These are phyloP conservation scores for Tychaedon coryphoeus DNA, from an alignment of 2,113 vertebrate species.

Conservation along the genomic window DNA sequence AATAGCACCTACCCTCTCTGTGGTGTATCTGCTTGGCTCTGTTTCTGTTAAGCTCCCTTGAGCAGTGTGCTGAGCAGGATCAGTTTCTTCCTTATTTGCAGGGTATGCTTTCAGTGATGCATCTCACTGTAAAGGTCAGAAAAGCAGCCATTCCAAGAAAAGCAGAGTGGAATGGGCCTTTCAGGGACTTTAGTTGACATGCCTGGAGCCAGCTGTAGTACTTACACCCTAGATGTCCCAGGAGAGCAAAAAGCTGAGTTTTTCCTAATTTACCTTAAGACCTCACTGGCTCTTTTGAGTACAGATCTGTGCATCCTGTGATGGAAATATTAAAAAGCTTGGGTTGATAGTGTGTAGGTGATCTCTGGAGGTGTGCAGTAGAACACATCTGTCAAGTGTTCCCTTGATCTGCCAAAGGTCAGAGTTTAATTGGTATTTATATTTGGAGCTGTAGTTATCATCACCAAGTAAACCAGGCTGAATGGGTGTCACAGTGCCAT, in stretches of 20 bases:
- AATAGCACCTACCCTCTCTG: not conserved
- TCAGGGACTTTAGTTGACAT: not conserved
- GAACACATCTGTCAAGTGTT: not conserved
- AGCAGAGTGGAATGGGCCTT: not conserved
- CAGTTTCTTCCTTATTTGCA: not conserved
- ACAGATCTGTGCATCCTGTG: not conserved
- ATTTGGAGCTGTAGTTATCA: not conserved
- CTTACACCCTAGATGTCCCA: not conserved
- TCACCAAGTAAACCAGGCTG: not conserved
- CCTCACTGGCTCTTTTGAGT: not conserved
- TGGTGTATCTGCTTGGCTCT: not conserved
- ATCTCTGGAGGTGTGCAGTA: not conserved
- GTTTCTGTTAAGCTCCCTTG: not conserved
- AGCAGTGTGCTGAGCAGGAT: not conserved
- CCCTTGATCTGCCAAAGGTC: not conserved
- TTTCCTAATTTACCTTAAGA: not conserved
- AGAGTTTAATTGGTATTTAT: not conserved
- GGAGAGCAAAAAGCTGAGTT: not conserved
- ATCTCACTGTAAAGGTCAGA: not conserved
- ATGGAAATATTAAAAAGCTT: not conserved
- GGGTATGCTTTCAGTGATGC: too few relatives aligned
- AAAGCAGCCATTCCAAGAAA: not conserved
- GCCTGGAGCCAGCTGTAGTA: not conserved
- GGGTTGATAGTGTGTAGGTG: not conserved
- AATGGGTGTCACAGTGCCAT: not conserved